Evolutionary conservation across 1,140 invertebrate species (phyloP), one percentile per base, ranked within the genome.

Genomic region (Anastatus disparis): DNA sequence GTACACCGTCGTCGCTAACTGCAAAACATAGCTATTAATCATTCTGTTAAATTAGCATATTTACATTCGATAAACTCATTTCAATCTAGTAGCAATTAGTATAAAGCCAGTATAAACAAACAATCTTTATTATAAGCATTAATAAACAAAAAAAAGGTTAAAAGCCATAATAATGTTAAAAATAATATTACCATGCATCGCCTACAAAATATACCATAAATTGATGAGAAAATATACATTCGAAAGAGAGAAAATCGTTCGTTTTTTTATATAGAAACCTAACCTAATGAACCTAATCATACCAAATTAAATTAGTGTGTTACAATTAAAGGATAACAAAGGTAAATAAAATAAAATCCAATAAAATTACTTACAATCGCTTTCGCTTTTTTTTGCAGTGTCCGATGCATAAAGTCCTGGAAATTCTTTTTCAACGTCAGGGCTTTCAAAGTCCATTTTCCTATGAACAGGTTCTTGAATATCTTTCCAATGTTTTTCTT

Each of bases 391-490:
- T 77, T 89, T 91, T 22, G 89, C 90, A 31, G 89, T 87, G 84
- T 94, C 93, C 9, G 92, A 93, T 13, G 91, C 92, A 81, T 95
- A 95, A 55, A 96, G 84, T 46, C 94, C 94, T 38, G 94, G 94
- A 86, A 96, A 96, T 83, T 95, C 94, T 85, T 95, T 94, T 82
- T 95, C 94, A 50, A 93, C 92, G 79, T 96, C 94, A 40, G 93
- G 94, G 83, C 93, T 95, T 85, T 96, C 94, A 84, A 95, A 95
- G 87, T 95, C 94, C 94, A 95, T 95, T 72, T 73, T n/a, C n/a
- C n/a, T n/a, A n/a, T n/a, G n/a, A n/a, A n/a, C n/a, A n/a, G n/a
- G n/a, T n/a, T n/a, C n/a, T n/a, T n/a, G n/a, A n/a, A n/a, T n/a
- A n/a, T n/a, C n/a, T n/a, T n/a, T n/a, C n/a, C n/a, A n/a, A n/a